Conservation (phyloP, 2,797 vertebrate genomes). For the Naso thynnoides region DNA sequence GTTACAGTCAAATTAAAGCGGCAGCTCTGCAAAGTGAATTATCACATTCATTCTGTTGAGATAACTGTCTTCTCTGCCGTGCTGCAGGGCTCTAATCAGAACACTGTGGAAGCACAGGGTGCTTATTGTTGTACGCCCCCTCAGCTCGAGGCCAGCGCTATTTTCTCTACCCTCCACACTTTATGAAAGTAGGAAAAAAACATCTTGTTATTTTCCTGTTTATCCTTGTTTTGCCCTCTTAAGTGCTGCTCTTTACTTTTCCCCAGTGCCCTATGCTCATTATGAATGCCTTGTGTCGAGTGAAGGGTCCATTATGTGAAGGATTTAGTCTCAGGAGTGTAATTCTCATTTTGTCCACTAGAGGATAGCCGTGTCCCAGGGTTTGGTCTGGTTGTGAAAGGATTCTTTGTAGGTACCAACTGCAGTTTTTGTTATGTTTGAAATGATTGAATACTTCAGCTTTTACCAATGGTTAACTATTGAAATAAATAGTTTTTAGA, state of each 20-base stretch:
- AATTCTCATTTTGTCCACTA: slow-evolving; percentile 49
- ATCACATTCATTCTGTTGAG: slow-evolving; percentile 52
- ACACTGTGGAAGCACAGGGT: slow-evolving; percentile 47
- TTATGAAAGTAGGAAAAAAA: slow-evolving; percentile 18
- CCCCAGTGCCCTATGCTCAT: slow-evolving; percentile 19
- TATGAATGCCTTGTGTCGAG: slow-evolving; percentile 14
- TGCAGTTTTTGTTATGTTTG: slow-evolving; percentile 15
- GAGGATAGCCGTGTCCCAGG: slow-evolving; percentile 46
- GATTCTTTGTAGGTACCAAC: slow-evolving; percentile 12
- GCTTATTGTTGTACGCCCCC: slow-evolving; percentile 52
- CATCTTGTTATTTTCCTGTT: slow-evolving; percentile 23
- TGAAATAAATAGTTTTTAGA: slow-evolving; percentile 16
- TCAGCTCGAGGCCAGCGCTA: slow-evolving; percentile 1
- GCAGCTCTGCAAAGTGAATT: slow-evolving; percentile 38
- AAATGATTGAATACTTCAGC: slow-evolving; percentile 16
- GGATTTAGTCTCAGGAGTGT: slow-evolving; percentile 24
- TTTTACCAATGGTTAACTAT: slow-evolving; percentile 7
- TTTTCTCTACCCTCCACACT: slow-evolving; percentile 21
- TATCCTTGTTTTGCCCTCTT: slow-evolving; percentile 17
- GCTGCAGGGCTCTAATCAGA: slow-evolving; percentile 46
- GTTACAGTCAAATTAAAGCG: slow-evolving; percentile 42
- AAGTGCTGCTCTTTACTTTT: slow-evolving; percentile 28
- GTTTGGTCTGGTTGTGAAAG: slow-evolving; percentile 22
- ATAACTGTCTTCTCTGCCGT: slow-evolving; percentile 8
- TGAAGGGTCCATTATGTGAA: slow-evolving; percentile 23